A percentile compares a stretch with the other conserved stretches of the same genome.
Conservation (phyloP, 2,888 invertebrate species). For the Bugula neritina region DNA sequence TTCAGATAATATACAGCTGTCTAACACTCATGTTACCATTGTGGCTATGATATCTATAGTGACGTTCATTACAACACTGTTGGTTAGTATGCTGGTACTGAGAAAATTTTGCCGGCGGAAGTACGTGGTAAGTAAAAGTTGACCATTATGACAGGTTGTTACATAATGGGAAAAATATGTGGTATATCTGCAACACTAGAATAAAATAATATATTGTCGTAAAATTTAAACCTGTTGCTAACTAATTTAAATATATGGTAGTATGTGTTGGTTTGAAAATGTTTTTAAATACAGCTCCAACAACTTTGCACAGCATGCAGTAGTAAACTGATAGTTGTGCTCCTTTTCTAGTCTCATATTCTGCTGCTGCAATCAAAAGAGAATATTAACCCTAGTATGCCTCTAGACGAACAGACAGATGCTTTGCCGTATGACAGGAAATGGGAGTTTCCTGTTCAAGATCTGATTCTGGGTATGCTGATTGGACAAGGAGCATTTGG, state of each 20-base stretch:
- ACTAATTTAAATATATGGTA: no score
- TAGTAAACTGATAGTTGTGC: no score
- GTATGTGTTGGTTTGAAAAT: no score
- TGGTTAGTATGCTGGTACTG: slow-evolving; percentile 31
- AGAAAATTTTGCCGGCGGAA: slow-evolving; percentile 27
- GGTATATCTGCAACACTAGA: no score
- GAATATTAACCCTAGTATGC: slow-evolving; percentile 75
- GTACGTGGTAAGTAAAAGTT: slow-evolving; percentile 21
- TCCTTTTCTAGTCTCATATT: neutral
- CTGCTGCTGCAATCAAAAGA: slow-evolving; percentile 32
- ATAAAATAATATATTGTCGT: no score
- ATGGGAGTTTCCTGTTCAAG: slow-evolving; percentile 85
- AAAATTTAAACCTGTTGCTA: no score
- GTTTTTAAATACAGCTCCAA: no score
- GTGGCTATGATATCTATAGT: slow-evolving; percentile 35
- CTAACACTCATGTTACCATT: neutral
- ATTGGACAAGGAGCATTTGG: slow-evolving; percentile 92
- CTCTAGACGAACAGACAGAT: slow-evolving; percentile 86
- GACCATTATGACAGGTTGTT: no score
- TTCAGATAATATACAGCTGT: neutral
- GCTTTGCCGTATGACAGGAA: slow-evolving; percentile 78
- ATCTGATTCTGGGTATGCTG: slow-evolving; percentile 73
- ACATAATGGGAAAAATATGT: no score
- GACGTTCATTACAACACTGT: slow-evolving; percentile 32
- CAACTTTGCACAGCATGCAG: no score